Evolutionary conservation across 2,888 invertebrate genomes (phyloP), one percentile per base, ranked within the genome.

Genomic region (Hydrotaea cyrtoneurina): DNA sequence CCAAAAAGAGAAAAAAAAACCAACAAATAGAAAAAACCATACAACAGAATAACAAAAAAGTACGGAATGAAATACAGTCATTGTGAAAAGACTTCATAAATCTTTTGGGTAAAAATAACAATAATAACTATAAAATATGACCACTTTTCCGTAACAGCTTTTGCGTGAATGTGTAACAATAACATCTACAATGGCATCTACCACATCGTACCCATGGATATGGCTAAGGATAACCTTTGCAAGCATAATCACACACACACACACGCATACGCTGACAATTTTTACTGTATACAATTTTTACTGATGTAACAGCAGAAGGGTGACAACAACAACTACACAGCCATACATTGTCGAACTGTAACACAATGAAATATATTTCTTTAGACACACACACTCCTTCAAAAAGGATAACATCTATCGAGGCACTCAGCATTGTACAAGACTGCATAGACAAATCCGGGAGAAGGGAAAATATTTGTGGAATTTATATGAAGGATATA

Each of bases 71-170:
- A 59, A 59, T 26, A 3, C 26, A 13, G 26, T 15, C 59, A 13
- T 26, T 59, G 59, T 59, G 26, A 59, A 23, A 59, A 36, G 36
- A 31, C 46, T 62, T 72, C 59, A 78, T 72, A 78, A 78, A 62
- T 74, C 66, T 71, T 76, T 75, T n/a, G n/a, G 53, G 21, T 19
- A 23, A 66, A 72, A 77, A 77, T 77, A 71, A 57, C 64, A 57
- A 77, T 66, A 81, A 57, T 66, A 66, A 64, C 64, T 77, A 77
- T 77, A 81, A 81, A 77, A 81, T 77, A 81, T 77, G 53, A 50
- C 17, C 53, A 64, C 71, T 59, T 59, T 71, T 26, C 11, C 64
- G 8, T 17, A 39, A 11, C n/a, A 69, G 59, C 15, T 23, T 59
- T 31, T 39, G 2, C 39, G 10, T n/a, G 13, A 31, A 8, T 64